Conservation (phyloP, 2,888 invertebrate species). For the Apamea anceps region DNA sequence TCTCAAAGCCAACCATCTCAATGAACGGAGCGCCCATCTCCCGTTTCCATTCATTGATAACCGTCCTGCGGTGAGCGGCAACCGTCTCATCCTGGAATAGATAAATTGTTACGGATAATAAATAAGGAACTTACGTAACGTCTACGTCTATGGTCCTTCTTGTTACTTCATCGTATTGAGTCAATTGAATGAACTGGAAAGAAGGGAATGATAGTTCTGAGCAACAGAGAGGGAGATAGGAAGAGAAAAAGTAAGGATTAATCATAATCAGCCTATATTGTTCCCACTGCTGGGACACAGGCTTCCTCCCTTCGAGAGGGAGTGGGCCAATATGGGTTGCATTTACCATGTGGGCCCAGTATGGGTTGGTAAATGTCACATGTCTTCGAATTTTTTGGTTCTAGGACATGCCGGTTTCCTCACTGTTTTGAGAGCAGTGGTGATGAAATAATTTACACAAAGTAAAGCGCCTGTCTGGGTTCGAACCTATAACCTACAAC, state of each 20-base stretch:
- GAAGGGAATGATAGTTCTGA: slow-evolving; percentile 23
- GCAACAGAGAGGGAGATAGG: neutral
- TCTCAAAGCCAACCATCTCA: slow-evolving; percentile 97
- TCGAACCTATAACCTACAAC: too few relatives aligned
- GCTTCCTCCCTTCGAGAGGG: too few relatives aligned
- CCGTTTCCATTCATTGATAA: slow-evolving; percentile 91
- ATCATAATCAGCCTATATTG: too few relatives aligned
- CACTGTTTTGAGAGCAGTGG: too few relatives aligned
- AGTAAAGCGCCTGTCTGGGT: too few relatives aligned
- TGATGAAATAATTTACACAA: too few relatives aligned
- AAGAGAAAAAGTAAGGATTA: neutral
- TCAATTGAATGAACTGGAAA: slow-evolving; percentile 54
- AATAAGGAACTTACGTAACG: slow-evolving; percentile 35
- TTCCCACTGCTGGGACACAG: too few relatives aligned
- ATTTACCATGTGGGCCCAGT: too few relatives aligned
- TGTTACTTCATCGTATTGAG: slow-evolving; percentile 51
- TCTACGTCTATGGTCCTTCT: slow-evolving; percentile 52
- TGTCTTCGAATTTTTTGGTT: too few relatives aligned
- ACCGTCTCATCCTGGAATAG: slow-evolving; percentile 88
- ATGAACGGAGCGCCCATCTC: slow-evolving; percentile 95
- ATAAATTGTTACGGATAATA: slow-evolving; percentile 10
- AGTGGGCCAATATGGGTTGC: too few relatives aligned
- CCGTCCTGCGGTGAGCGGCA: slow-evolving; percentile 90
- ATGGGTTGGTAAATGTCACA: too few relatives aligned
- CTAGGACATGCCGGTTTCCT: too few relatives aligned